These are phyloP conservation scores for Paramisgurnus dabryanus DNA, from an alignment of 2,113 vertebrate species.

Conservation along the genomic window DNA sequence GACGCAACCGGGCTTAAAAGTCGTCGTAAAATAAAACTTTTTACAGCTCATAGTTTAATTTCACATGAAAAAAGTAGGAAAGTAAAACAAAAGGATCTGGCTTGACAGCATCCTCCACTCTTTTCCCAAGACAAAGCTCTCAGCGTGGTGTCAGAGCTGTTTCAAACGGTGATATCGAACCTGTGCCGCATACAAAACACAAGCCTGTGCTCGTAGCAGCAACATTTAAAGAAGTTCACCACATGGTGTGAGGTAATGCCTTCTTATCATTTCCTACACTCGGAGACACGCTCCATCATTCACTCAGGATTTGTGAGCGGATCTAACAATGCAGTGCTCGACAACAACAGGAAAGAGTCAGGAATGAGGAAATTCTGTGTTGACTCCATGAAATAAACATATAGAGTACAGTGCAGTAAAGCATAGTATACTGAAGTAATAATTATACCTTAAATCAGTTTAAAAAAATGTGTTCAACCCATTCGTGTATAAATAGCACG, in stretches of 20 bases:
- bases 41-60: not conserved
- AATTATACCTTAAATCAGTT: no score
- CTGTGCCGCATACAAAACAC: conserved; percentile 39
- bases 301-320: conserved; percentile 22
- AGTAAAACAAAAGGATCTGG: conserved; percentile 25
- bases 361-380: not conserved
- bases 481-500: no score
- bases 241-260: conserved; percentile 10
- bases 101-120: conserved; percentile 40
- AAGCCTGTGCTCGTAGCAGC: not conserved
- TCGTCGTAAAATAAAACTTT: conserved; percentile 15
- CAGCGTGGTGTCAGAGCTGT: conserved; percentile 41
- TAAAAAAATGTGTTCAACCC: no score
- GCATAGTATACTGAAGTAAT: no score
- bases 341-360: not conserved
- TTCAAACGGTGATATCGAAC: conserved; percentile 36
- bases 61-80: conserved; percentile 7
- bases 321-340: conserved; percentile 7
- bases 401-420: no score
- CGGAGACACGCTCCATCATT: not conserved
- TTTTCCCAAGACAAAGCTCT: conserved; percentile 45
- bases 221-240: conserved; percentile 17
- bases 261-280: conserved; percentile 4
- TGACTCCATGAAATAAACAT: not conserved
- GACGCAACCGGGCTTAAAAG: not conserved